Percentiles rank a stretch among this genome's conserved stretches.
Evolutionary conservation across 2,113 vertebrate genomes (phyloP).

Genomic region (Atherinomorus stipes): DNA sequence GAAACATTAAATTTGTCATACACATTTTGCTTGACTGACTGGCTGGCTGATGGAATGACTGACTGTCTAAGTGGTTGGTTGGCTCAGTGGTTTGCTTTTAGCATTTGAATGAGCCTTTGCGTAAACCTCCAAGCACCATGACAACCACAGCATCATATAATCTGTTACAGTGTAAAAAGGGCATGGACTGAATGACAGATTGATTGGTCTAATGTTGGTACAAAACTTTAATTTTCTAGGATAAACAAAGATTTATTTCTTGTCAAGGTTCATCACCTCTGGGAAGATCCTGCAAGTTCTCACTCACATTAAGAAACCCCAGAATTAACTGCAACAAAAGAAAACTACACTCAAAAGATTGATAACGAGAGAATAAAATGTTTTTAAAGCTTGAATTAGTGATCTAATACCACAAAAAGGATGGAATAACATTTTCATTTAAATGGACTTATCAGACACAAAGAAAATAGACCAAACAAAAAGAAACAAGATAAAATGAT

Average conservation of each 20-base stretch:
- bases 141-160: slow-evolving; percentile 10
- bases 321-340: no score
- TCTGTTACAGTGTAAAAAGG: slow-evolving; percentile 2
- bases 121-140: slow-evolving; percentile 13
- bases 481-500: no score
- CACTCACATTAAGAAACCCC: no score
- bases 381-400: no score
- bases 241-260: background rate
- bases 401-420: no score
- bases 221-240: background rate
- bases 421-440: no score
- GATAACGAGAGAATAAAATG: no score
- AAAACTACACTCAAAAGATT: no score
- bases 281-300: background rate
- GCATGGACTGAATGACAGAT: background rate
- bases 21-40: slow-evolving; percentile 34
- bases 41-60: slow-evolving; percentile 37
- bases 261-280: background rate
- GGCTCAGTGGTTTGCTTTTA: slow-evolving; percentile 30
- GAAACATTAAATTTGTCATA: slow-evolving; percentile 66
- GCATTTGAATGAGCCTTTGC: slow-evolving; percentile 49
- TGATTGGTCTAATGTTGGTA: background rate
- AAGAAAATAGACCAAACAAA: no score
- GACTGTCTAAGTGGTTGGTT: slow-evolving; percentile 39
- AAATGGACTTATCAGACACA: no score